These are phyloP conservation scores for Etia nguti DNA, from an alignment of 2,113 vertebrate species.

Conservation along the genomic window DNA sequence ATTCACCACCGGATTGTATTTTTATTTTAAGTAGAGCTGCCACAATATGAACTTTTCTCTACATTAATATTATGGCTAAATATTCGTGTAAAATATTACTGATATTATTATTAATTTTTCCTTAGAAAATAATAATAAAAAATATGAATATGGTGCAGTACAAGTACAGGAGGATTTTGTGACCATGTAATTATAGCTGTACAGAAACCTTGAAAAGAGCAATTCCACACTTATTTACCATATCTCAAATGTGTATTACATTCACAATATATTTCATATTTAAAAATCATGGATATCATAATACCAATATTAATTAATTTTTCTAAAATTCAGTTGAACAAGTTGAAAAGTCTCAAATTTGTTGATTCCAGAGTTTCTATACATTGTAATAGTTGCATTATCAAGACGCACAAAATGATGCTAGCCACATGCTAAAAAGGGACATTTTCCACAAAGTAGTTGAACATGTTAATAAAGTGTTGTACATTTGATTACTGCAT, in stretches of 20 bases:
- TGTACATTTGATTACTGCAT: neutral
- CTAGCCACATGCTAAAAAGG: neutral
- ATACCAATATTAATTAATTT: neutral
- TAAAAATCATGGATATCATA: neutral
- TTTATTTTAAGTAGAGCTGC: neutral
- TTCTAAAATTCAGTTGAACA: accelerated
- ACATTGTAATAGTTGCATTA: neutral
- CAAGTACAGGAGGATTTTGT: neutral
- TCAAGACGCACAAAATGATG: neutral
- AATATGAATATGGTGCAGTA: too few species aligned
- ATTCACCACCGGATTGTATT: neutral
- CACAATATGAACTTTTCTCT: neutral
- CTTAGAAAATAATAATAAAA: neutral
- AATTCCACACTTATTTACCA: neutral
- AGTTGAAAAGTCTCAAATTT: accelerated
- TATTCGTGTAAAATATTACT: neutral
- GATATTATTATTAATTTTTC: neutral
- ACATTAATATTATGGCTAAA: neutral
- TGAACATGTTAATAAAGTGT: accelerated
- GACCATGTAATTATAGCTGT: neutral
- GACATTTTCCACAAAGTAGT: neutral
- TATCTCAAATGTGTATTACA: neutral
- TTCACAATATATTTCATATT: neutral
- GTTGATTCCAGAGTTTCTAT: neutral
- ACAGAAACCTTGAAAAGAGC: neutral